phyloP scores from a whole-genome alignment of 1,140 invertebrate genomes.

The Aphelenchoides fujianensis region DNA sequence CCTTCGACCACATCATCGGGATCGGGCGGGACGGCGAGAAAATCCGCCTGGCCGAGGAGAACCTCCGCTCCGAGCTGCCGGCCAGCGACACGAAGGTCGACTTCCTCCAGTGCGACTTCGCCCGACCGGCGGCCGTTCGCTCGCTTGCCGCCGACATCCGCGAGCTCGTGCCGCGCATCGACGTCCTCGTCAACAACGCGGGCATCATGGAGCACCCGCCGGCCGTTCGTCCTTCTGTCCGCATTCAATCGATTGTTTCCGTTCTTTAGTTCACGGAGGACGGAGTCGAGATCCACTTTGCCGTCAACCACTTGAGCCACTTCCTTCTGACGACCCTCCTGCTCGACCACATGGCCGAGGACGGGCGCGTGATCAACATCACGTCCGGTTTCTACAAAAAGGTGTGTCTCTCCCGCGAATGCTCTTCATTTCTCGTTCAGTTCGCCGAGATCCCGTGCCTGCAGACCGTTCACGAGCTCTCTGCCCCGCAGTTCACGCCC shows the following conservation, averaged over 20 bases:
- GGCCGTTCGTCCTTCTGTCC: neutral
- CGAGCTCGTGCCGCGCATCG: constrained; percentile 4
- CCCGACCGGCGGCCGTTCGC: constrained; percentile 9
- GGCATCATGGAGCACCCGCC: constrained; percentile 40
- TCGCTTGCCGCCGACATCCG: constrained; percentile 18
- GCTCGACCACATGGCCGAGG: constrained; percentile 26
- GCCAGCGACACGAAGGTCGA: constrained; percentile 19
- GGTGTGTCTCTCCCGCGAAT: too few relatives aligned
- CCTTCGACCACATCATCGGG: constrained; percentile 33
- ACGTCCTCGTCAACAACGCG: constrained; percentile 50
- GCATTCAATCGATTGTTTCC: constrained; percentile 14
- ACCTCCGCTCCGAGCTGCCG: neutral
- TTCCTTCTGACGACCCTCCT: constrained; percentile 34
- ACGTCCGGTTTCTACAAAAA: constrained; percentile 41
- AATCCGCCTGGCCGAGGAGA: constrained; percentile 19
- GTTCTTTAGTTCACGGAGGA: neutral
- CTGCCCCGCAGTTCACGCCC: neutral
- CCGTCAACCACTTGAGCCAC: constrained; percentile 47
- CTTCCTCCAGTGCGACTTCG: constrained; percentile 40
- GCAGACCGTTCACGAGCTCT: constrained; percentile 16
- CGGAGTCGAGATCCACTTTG: constrained; percentile 47
- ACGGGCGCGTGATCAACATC: constrained; percentile 41
- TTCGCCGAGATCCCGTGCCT: neutral
- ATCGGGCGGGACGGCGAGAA: constrained; percentile 36
- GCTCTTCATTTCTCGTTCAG: too few relatives aligned